These are phyloP conservation scores for Hyaena hyaena DNA, from an alignment of 2,113 vertebrate species.

Conservation along the genomic window DNA sequence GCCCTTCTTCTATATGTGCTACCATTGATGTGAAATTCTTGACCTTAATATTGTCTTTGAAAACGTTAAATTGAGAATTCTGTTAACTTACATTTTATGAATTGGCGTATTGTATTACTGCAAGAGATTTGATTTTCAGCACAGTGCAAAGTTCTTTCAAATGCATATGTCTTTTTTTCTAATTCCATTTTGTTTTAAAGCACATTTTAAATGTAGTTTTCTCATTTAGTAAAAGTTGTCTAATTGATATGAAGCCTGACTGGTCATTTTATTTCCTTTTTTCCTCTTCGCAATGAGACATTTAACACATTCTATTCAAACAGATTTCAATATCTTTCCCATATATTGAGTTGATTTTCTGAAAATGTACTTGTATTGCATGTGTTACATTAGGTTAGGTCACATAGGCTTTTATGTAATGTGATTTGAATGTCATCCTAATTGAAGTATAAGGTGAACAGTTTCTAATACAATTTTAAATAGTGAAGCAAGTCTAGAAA, in stretches of 20 bases:
- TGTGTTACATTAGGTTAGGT: conserved; percentile 9
- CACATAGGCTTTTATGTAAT: conserved; percentile 47
- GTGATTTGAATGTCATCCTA: conserved; percentile 37
- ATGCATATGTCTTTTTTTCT: conserved; percentile 87
- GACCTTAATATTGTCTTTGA: conserved; percentile 86
- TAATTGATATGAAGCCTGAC: conserved; percentile 89
- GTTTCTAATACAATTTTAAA: conserved; percentile 35
- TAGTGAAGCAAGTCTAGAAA: conserved; percentile 25
- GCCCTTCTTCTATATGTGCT: conserved; percentile 86
- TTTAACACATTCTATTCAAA: conserved; percentile 29
- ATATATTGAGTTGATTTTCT: conserved; percentile 46
- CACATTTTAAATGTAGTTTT: conserved; percentile 90
- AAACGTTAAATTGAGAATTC: conserved; percentile 86
- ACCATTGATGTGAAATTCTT: conserved; percentile 86
- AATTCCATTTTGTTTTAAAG: conserved; percentile 89
- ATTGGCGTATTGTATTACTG: conserved; percentile 85
- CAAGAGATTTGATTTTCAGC: conserved; percentile 86
- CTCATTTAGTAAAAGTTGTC: conserved; percentile 92
- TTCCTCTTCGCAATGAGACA: conserved; percentile 54
- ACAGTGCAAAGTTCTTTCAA: conserved; percentile 87
- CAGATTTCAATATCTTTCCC: background rate
- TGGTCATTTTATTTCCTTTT: conserved; percentile 83
- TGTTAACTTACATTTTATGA: conserved; percentile 86
- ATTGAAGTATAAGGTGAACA: conserved; percentile 8
- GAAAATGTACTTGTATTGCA: background rate